Evolutionary conservation across 2,113 vertebrate species (phyloP).

Genomic region (Mustela nigripes): DNA sequence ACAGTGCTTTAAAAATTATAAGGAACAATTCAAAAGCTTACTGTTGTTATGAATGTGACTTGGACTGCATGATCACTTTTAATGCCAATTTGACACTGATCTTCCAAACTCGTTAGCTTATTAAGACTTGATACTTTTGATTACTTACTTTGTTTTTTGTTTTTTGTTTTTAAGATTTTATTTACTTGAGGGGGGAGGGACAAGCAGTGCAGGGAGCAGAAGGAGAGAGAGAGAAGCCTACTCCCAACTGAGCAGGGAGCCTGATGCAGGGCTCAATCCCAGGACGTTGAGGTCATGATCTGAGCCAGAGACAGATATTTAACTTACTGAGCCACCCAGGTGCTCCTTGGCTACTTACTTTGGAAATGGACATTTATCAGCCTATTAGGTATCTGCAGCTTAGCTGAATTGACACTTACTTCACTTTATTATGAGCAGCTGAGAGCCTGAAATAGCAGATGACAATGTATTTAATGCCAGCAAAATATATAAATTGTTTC

Average conservation of each 20-base stretch:
- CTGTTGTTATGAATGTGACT: not conserved
- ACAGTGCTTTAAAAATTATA: not conserved
- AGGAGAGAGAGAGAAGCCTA: not conserved
- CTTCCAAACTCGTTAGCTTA: not conserved
- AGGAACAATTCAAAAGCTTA: not conserved
- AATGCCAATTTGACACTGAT: not conserved
- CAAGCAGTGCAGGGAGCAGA: not conserved
- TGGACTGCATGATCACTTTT: not conserved
- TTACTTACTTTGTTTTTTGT: not conserved
- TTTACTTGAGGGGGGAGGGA: not conserved
- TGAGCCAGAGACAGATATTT: not conserved
- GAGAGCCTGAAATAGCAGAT: not conserved
- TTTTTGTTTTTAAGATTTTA: not conserved
- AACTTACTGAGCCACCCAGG: not conserved
- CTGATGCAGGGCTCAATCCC: not conserved
- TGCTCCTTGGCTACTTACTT: not conserved
- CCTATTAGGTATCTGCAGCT: not conserved
- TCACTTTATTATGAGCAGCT: not conserved
- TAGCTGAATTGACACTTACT: not conserved
- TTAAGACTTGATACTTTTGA: not conserved
- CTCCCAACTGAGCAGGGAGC: not conserved
- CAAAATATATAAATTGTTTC: constrained; percentile 21
- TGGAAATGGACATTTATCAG: not conserved
- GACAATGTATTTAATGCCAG: not conserved
- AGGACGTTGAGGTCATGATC: not conserved